phyloP scores from a whole-genome alignment of 2,888 invertebrate genomes.

The Stenurella melanura region DNA sequence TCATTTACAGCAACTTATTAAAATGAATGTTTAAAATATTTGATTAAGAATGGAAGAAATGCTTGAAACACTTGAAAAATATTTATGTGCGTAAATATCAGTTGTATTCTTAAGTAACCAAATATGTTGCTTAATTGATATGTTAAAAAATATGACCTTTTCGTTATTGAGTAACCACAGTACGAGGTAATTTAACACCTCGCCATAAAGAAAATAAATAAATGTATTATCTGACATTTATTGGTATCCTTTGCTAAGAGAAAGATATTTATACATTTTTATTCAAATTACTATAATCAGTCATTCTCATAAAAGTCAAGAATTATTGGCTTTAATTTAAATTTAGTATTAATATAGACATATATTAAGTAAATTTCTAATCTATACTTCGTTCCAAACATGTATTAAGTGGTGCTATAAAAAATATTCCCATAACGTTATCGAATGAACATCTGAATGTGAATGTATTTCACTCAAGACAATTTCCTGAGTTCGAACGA shows the following conservation, averaged over 20 bases:
- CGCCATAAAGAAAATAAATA: background rate
- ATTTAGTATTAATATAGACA: conserved; percentile 7
- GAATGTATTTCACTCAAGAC: background rate
- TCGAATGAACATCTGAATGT: background rate
- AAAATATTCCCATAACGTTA: background rate
- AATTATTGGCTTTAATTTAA: background rate
- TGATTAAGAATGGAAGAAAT: too few species aligned
- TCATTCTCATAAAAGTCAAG: conserved; percentile 7
- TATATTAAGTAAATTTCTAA: conserved; percentile 3
- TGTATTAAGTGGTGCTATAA: background rate
- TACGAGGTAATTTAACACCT: background rate
- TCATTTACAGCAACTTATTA: too few species aligned
- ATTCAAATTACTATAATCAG: conserved; percentile 3
- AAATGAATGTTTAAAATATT: too few species aligned
- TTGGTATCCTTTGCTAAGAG: background rate
- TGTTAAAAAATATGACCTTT: background rate
- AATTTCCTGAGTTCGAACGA: background rate
- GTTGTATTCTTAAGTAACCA: too few species aligned
- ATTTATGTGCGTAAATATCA: too few species aligned
- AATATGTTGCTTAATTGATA: background rate
- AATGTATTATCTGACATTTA: background rate
- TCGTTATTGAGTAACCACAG: background rate
- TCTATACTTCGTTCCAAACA: background rate
- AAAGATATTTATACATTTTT: background rate
- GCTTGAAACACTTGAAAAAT: too few species aligned